Evolutionary conservation across 2,888 invertebrate genomes (phyloP).

Genomic region (Zootermopsis nevadensis): DNA sequence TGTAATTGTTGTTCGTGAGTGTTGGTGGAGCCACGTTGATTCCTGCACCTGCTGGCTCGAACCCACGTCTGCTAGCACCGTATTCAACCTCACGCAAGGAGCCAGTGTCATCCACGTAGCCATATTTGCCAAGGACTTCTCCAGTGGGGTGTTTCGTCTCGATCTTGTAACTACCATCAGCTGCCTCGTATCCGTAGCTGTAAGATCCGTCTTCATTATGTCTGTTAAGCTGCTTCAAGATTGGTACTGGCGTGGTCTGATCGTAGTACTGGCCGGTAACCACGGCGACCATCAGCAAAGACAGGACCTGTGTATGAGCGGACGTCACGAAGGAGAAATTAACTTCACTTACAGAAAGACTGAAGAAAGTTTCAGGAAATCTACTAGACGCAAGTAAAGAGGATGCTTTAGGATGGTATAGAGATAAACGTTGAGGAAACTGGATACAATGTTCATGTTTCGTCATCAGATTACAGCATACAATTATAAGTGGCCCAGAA

Average conservation of each 20-base stretch:
- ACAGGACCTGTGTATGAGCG: slow-evolving; percentile 44
- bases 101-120: slow-evolving; percentile 86
- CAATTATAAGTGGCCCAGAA: no score
- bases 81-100: slow-evolving; percentile 84
- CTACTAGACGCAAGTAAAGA: neutral
- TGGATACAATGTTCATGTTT: neutral
- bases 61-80: slow-evolving; percentile 84
- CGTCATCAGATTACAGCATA: no score
- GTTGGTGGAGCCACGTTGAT: slow-evolving; percentile 89
- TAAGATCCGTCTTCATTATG: slow-evolving; percentile 91
- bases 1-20: slow-evolving; percentile 66
- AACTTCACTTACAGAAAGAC: no score
- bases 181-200: slow-evolving; percentile 88
- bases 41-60: slow-evolving; percentile 80
- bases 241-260: slow-evolving; percentile 78
- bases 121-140: slow-evolving; percentile 89
- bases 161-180: slow-evolving; percentile 88
- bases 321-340: no score
- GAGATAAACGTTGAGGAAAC: neutral
- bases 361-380: neutral
- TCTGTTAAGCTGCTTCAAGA: slow-evolving; percentile 84
- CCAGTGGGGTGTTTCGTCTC: slow-evolving; percentile 87
- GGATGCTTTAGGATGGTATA: neutral
- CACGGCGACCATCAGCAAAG: slow-evolving; percentile 24
- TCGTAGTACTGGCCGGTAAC: slow-evolving; percentile 46